Base-by-base conservation (phyloP, 92 coral and sea anemone genomes). In the Zoanthus sansibaricus region DNA sequence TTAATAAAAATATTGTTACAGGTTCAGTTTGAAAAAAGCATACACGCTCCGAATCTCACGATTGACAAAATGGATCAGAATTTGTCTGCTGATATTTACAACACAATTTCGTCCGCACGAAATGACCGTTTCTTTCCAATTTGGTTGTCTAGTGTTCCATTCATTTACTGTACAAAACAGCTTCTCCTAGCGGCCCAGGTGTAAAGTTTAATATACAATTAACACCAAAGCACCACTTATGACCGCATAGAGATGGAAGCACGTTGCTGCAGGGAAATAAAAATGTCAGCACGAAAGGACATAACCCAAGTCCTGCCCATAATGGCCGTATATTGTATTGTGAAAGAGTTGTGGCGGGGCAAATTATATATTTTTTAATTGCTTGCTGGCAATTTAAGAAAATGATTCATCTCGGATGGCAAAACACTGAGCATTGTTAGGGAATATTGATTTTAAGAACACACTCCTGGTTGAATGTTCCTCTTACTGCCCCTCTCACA, bases 161-260 rank as follows among this genome's bases (percentile, higher is more conserved):
- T 87, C 88, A 69, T 74, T 46, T 88, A 85, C 93, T 93, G 91
- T 88, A 88, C 72, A 79, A 78, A 87, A 75, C 54, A 37, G 54
- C 68, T 87, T 86, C 94, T 94, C 98, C 98, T 94, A 94, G 98
- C 75, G 47, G 98, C 90, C 95, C 98, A 94, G 98, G 98, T 94
- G 98, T 92, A 94, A 61, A 49, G 25, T 37, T 45, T 48, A 69
- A 80, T 64, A 17, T 62, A 51, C 70, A 64, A 71, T 61, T 47
- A 52, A 9, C 44, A 86, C 79, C 82, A 56, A 89, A 86, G 58
- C 72, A 48, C 64, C 83, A 79, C 84, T 90, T 86, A 90, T 76
- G 33, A 49, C 25, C 61, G 62, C 45, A 14, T 33, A 31, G 45
- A 67, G 9, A 6, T 7, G 11, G 73, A 32, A 75, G 51, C 62